These are phyloP conservation scores for Melolontha melolontha DNA, from an alignment of 2,888 invertebrate species.

Conservation along the genomic window DNA sequence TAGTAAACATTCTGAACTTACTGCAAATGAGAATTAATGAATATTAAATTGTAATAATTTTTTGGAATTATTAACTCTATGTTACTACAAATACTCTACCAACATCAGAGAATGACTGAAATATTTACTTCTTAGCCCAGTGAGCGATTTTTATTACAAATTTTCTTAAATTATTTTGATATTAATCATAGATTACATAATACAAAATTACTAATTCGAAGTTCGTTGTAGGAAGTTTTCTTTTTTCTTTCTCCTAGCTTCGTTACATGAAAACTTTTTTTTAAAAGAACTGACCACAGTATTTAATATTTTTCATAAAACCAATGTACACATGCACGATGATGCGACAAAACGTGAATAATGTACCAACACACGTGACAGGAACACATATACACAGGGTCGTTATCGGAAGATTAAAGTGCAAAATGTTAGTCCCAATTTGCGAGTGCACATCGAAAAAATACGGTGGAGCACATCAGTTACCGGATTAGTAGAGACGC, in stretches of 20 bases:
- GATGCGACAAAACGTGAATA: constrained; percentile 22
- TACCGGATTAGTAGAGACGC: constrained; percentile 23
- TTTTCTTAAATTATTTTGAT: not conserved
- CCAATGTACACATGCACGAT: not conserved
- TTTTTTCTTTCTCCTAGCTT: not conserved
- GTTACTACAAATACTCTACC: too few species aligned
- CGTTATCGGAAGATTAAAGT: constrained; percentile 29
- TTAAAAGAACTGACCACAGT: not conserved
- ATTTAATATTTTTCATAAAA: constrained; percentile 3
- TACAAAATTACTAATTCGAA: not conserved
- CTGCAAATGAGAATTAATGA: too few species aligned
- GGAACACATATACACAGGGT: not conserved
- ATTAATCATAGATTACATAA: not conserved
- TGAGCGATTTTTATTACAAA: too few species aligned
- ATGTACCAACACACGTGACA: constrained; percentile 14
- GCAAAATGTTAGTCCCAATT: constrained; percentile 27
- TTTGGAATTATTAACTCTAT: too few species aligned
- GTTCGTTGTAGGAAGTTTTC: not conserved
- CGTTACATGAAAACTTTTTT: too few species aligned
- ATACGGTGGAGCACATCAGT: constrained; percentile 20
- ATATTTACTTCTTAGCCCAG: too few species aligned
- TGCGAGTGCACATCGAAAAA: constrained; percentile 35
- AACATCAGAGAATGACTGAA: too few species aligned
- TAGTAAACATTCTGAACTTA: too few species aligned
- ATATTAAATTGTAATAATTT: too few species aligned